Evolutionary conservation across 2,113 vertebrate species (phyloP).

Genomic region (Sceloporus tristichus): DNA sequence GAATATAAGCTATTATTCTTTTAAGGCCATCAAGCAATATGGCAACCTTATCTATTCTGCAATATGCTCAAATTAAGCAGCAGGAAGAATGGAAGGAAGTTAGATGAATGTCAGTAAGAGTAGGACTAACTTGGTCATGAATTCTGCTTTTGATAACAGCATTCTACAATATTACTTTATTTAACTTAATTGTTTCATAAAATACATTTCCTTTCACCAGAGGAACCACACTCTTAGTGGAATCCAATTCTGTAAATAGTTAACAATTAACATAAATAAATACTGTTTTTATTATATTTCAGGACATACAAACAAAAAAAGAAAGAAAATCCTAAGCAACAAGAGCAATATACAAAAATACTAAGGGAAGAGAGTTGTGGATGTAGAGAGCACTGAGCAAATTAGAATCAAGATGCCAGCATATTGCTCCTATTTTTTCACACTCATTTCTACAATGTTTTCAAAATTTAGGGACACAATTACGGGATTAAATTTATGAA

Average conservation of each 20-base stretch:
- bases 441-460: not conserved
- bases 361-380: not conserved
- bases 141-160: slow-evolving; percentile 3
- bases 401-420: not conserved
- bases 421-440: not conserved
- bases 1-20: not conserved
- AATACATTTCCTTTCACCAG: slow-evolving; percentile 31
- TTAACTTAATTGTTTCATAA: slow-evolving; percentile 11
- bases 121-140: not conserved
- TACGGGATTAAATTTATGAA: not conserved
- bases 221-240: not conserved
- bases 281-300: not conserved
- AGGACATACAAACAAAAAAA: not conserved
- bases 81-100: slow-evolving; percentile 67
- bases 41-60: not conserved
- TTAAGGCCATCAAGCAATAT: not conserved
- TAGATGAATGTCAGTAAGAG: slow-evolving; percentile 40
- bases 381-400: not conserved
- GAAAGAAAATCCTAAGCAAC: not conserved
- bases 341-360: not conserved
- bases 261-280: not conserved
- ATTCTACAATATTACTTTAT: not conserved
- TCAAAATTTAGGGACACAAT: not conserved
- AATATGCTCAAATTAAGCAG: slow-evolving; percentile 1
- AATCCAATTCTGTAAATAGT: not conserved